Base-by-base conservation (phyloP, 2,888 invertebrate genomes). In the Carabus problematicus region DNA sequence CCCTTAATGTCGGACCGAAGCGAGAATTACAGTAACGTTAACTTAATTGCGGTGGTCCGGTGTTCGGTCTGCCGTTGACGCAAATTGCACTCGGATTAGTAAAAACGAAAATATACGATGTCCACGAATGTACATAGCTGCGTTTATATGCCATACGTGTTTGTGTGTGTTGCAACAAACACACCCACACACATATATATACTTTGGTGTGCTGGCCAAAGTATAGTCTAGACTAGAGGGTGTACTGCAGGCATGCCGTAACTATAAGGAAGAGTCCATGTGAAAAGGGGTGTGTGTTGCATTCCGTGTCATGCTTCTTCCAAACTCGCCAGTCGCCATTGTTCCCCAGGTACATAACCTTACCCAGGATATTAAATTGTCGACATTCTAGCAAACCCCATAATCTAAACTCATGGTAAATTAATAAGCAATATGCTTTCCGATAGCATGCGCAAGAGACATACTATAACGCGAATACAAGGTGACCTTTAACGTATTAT, bases 1-100 rank as follows among this genome's bases (percentile, higher is more conserved):
- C 77, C 76, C 74, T 69, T 74, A 75, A 75, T 75, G 74, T 75
- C 73, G 71, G 73, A 77, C 75, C 73, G 73, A 74, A 72, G 74
- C 72, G 73, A 74, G 75, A 75, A 75, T 75, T 75, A 73, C 74
- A 74, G 73, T 72, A 74, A 73, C 72, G 71, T 61, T 70, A 67
- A 73, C 71, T 75, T 75, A 74, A 75, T 74, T 74, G 73, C 73
- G 59, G 62, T 47, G 55, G 43, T 59, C 70, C 66, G 66, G 71
- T 71, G 70, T 70, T 72, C 71, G 72, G 71, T 66, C 72, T 74
- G 52, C 12, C 52, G 72, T 73, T 73, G 74, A 75, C 73, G 72
- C 73, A 74, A 75, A 75, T 74, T 73, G 73, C 73, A 66, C 70
- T 71, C 70, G 72, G 70, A 73, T 72, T 72, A 72, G 61, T 60